Evolutionary conservation across 92 coral and sea anemone genomes (phyloP).

Genomic region (Pocillopora meandrina): DNA sequence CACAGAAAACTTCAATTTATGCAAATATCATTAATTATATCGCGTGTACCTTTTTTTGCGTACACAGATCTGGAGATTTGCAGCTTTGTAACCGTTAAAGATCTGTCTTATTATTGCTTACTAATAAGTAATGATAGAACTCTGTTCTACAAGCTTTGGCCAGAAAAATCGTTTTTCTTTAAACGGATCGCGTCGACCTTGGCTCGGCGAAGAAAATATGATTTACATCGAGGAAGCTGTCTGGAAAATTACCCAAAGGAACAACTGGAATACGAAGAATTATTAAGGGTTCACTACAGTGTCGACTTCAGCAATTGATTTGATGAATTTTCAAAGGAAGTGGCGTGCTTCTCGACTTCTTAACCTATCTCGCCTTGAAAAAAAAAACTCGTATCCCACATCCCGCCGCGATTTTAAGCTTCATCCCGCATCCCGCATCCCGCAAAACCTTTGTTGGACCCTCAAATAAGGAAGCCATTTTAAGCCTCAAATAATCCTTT

Average conservation of each 20-base stretch:
- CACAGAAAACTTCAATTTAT: too few relatives aligned
- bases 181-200: neutral
- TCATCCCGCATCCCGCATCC: too few relatives aligned
- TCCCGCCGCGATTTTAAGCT: too few relatives aligned
- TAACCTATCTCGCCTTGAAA: neutral
- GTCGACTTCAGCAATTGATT: constrained; percentile 8
- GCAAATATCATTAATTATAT: too few relatives aligned
- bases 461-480: too few relatives aligned
- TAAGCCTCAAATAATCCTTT: too few relatives aligned
- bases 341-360: constrained; percentile 13
- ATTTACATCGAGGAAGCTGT: constrained; percentile 1
- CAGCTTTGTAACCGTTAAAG: neutral
- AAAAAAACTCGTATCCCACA: too few relatives aligned
- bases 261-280: constrained; percentile 17
- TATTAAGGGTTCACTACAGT: neutral
- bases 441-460: too few relatives aligned
- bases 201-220: neutral
- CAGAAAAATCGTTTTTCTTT: constrained; percentile 4
- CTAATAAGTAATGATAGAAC: neutral
- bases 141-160: neutral
- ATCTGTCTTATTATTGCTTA: neutral
- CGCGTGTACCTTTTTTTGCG: too few relatives aligned
- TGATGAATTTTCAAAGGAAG: neutral
- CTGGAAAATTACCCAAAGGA: neutral
- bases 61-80: neutral